Conservation (phyloP, 1,140 invertebrate species). For the Hycleus cichorii region DNA sequence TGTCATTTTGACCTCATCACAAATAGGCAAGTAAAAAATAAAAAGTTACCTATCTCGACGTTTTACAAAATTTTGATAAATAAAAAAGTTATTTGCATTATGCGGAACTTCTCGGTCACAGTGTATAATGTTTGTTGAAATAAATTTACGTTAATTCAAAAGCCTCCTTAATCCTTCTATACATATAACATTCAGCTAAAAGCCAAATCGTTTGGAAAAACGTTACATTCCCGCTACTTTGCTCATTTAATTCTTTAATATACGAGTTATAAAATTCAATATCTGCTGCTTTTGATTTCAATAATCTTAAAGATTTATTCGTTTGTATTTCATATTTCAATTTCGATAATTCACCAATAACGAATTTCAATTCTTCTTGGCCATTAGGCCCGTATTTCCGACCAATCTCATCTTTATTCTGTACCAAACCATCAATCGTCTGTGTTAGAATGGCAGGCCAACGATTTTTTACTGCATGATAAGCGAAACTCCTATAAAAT, state of each 20-base stretch:
- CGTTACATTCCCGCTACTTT: slow-evolving; percentile 41
- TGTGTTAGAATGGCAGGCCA: slow-evolving; percentile 86
- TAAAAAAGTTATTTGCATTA: too few species aligned
- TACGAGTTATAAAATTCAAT: slow-evolving; percentile 55
- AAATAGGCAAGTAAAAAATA: too few species aligned
- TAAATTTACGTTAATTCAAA: slow-evolving; percentile 57
- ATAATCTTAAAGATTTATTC: slow-evolving; percentile 66
- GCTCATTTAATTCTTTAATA: slow-evolving; percentile 48
- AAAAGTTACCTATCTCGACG: too few species aligned
- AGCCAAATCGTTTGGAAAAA: slow-evolving; percentile 84
- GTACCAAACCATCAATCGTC: slow-evolving; percentile 76
- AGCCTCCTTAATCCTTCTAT: slow-evolving; percentile 72
- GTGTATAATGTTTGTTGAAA: too few species aligned
- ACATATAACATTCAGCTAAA: slow-evolving; percentile 89
- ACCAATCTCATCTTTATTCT: slow-evolving; percentile 63
- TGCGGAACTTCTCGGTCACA: too few species aligned
- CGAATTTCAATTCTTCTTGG: slow-evolving; percentile 64
- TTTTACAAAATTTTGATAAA: too few species aligned
- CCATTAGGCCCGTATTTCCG: slow-evolving; percentile 57
- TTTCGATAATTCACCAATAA: slow-evolving; percentile 74
- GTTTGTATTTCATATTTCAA: slow-evolving; percentile 89
- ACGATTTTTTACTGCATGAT: slow-evolving; percentile 73
- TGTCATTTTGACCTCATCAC: too few species aligned
- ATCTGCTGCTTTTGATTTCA: slow-evolving; percentile 43
- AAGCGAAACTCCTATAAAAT: slow-evolving; percentile 77